Base-by-base conservation (phyloP, 2,888 invertebrate genomes). In the Pterobdella sp. region DNA sequence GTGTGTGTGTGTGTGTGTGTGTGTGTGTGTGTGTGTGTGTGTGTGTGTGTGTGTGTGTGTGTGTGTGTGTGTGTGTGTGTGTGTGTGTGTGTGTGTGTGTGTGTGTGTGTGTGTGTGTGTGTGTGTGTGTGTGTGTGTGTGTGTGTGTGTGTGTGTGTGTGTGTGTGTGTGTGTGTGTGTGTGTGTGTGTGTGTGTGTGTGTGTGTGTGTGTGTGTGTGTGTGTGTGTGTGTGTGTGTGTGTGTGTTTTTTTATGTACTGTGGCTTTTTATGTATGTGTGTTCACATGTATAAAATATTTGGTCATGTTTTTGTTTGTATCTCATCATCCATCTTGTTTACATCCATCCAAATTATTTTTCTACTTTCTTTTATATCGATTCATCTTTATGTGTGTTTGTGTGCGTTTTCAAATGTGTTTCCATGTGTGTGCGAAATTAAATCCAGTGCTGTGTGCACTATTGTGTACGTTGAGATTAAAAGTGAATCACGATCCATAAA, bases 151-250 rank as follows among this genome's bases (percentile, higher is more conserved):
- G 66, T 66, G 34, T 66, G 66, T 66, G 34, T 66, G 66, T 66
- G 34, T 66, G 66, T 66, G 34, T 66, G 66, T 66, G 34, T 66
- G 66, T 66, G 34, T 66, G 66, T 66, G 34, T 66, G 66, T 66
- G 34, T 66, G 66, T 66, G 34, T 66, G 66, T 66, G 34, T 66
- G 66, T 66, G 34, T 66, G 66, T 66, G 34, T 66, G 66, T 66
- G 34, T 66, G 66, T 66, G 34, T 66, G 66, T 66, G 34, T 66
- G 66, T 66, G 34, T 66, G 66, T 66, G 34, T 66, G 66, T 66
- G 34, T 66, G 66, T 66, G 34, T 73, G 68, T 68, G 69, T 68
- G 35, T 49, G 69, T 73, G 35, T 35, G 69, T 73, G 34, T 68
- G 56, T 68, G 60, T 34, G 56, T 69, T 26, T 49, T 35, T 68